Evolutionary conservation across 2,113 vertebrate species (phyloP).

Genomic region (Bos indicus): DNA sequence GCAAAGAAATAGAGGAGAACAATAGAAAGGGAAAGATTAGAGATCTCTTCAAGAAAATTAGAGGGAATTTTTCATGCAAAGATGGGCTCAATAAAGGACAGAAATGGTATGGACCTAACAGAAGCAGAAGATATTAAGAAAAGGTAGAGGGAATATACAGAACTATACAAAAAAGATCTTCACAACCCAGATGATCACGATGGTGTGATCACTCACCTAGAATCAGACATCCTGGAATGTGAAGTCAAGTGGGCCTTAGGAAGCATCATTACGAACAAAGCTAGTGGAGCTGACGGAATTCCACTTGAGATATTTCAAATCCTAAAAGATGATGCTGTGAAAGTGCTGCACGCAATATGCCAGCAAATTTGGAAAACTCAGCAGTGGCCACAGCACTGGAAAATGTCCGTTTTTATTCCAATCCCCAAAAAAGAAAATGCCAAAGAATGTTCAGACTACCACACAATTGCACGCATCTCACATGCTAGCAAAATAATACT

Average conservation of each 20-base stretch:
- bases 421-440: not conserved
- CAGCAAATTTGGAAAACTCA: not conserved
- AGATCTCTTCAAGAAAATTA: no score
- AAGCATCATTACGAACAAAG: not conserved
- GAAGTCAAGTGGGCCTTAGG: not conserved
- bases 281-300: not conserved
- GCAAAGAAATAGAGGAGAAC: not conserved
- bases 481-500: not conserved
- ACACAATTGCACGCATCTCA: not conserved
- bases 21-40: not conserved
- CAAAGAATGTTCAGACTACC: not conserved
- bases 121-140: not conserved
- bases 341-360: rapidly evolving
- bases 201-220: not conserved
- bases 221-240: not conserved
- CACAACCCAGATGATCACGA: rapidly evolving
- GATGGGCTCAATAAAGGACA: not conserved
- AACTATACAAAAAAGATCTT: not conserved
- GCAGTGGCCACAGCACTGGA: not conserved
- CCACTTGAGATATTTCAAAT: not conserved
- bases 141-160: not conserved
- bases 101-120: not conserved
- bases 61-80: not conserved
- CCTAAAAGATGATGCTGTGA: not conserved
- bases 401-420: not conserved